Evolutionary conservation across 2,113 vertebrate genomes (phyloP).

Genomic region (Butorides virescens): DNA sequence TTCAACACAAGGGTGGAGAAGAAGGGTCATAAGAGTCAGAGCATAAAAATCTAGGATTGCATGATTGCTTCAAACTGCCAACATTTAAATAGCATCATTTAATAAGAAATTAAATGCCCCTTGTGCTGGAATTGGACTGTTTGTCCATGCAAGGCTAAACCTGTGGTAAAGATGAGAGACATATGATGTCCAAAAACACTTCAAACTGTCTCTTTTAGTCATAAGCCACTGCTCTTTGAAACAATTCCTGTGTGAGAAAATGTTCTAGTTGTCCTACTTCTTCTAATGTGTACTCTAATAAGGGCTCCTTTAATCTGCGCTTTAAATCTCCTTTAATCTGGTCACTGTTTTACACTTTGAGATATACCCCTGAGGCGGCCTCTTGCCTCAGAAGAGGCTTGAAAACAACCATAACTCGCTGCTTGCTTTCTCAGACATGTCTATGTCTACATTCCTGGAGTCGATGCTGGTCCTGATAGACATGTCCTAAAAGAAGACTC

Average conservation of each 20-base stretch:
- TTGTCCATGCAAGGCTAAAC: slow-evolving; percentile 2
- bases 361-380: slow-evolving; percentile 38
- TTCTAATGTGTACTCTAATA: slow-evolving; percentile 52
- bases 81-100: not conserved
- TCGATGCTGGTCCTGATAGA: not conserved
- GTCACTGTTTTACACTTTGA: slow-evolving; percentile 42
- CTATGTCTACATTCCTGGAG: not conserved
- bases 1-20: not conserved
- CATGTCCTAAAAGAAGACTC: not conserved
- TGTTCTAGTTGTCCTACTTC: slow-evolving; percentile 47
- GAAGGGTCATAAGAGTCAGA: not conserved
- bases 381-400: slow-evolving; percentile 36
- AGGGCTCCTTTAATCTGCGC: slow-evolving; percentile 41
- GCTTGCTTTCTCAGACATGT: slow-evolving; percentile 19
- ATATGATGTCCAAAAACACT: not conserved
- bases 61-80: not conserved
- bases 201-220: slow-evolving; percentile 41
- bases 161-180: slow-evolving; percentile 31
- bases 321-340: slow-evolving; percentile 58
- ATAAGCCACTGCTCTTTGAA: slow-evolving; percentile 48
- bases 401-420: slow-evolving; percentile 41
- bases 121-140: not conserved
- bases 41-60: not conserved
- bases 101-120: not conserved
- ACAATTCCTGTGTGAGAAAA: slow-evolving; percentile 20